Conservation (phyloP, 2,797 vertebrate genomes). For the Hybognathus amarus region DNA sequence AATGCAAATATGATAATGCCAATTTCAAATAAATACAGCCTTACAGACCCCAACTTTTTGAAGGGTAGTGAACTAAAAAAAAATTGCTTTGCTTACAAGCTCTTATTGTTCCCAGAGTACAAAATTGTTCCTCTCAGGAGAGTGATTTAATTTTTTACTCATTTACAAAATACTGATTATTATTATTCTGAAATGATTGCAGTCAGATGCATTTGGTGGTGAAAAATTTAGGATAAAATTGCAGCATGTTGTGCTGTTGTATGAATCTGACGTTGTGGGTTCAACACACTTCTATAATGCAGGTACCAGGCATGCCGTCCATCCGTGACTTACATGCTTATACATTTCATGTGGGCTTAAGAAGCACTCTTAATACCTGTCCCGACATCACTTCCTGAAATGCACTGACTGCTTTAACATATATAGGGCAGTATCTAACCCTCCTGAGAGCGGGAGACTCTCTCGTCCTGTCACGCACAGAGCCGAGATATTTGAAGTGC, state of each 20-base stretch:
- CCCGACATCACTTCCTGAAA: constrained; percentile 29
- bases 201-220: neutral
- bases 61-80: neutral
- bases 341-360: constrained; percentile 14
- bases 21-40: neutral
- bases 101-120: neutral
- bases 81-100: neutral
- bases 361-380: constrained; percentile 24
- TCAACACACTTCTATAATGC: constrained; percentile 8
- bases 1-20: too few relatives aligned
- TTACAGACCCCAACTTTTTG: neutral
- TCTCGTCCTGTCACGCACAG: constrained; percentile 60
- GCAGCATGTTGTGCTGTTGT: neutral
- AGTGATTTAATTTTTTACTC: too few relatives aligned
- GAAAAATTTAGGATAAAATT: neutral
- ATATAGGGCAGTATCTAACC: constrained; percentile 30
- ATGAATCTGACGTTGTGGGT: neutral
- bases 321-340: constrained; percentile 31
- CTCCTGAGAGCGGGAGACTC: constrained; percentile 1
- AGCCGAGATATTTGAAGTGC: constrained; percentile 29
- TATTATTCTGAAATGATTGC: neutral
- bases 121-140: neutral
- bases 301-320: neutral
- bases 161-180: neutral
- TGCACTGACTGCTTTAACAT: constrained; percentile 28